These are phyloP conservation scores for Hydrocynus forskahlii DNA, from an alignment of 2,797 vertebrate genomes.

Conservation along the genomic window DNA sequence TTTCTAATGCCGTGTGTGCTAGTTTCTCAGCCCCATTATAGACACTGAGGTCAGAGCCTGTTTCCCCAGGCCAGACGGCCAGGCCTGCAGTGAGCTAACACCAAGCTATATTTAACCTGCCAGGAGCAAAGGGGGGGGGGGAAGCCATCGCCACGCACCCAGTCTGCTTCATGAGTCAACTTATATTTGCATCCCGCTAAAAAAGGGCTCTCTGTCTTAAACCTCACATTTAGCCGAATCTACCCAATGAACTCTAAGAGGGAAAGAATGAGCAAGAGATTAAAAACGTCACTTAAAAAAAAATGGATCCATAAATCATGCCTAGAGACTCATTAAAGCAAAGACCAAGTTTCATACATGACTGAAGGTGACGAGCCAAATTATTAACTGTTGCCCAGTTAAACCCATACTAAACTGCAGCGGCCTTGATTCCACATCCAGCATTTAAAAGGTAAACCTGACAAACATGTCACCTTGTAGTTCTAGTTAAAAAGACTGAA, in stretches of 20 bases:
- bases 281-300: constrained; percentile 34
- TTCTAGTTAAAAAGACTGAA: constrained; percentile 55
- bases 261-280: neutral
- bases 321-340: neutral
- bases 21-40: constrained; percentile 39
- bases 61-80: constrained; percentile 59
- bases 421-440: constrained; percentile 39
- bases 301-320: constrained; percentile 29
- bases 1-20: constrained; percentile 40
- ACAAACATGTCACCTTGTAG: neutral
- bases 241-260: constrained; percentile 14
- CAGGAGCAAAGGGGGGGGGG: constrained; percentile 31
- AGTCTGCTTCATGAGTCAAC: constrained; percentile 39
- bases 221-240: constrained; percentile 8
- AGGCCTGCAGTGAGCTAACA: constrained; percentile 62
- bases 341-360: constrained; percentile 12
- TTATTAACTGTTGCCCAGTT: neutral
- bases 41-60: constrained; percentile 38
- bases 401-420: constrained; percentile 27
- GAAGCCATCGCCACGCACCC: constrained; percentile 37
- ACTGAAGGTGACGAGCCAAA: constrained; percentile 5
- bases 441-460: constrained; percentile 32
- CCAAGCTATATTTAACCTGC: constrained; percentile 56
- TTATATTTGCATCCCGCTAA: constrained; percentile 44
- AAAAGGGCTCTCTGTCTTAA: neutral